phyloP scores from a whole-genome alignment of 2,888 invertebrate species.

The Drosophila atroscutellata region DNA sequence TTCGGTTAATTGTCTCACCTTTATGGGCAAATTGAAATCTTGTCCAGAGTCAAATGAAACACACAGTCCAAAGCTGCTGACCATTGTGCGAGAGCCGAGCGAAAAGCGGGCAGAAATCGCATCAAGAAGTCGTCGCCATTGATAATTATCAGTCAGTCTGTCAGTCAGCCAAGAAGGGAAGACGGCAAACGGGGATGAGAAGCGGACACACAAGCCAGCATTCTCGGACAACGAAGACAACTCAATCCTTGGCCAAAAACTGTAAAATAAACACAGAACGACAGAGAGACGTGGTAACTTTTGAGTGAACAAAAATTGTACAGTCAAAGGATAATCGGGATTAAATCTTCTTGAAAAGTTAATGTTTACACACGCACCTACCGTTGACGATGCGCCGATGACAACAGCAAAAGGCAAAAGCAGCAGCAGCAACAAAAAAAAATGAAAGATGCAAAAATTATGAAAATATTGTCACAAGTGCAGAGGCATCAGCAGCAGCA shows the following conservation, averaged over 20 bases:
- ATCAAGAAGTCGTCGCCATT: constrained; percentile 83
- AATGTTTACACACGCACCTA: constrained; percentile 84
- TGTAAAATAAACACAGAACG: constrained; percentile 58
- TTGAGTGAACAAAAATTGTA: constrained; percentile 75
- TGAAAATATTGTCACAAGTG: constrained; percentile 84
- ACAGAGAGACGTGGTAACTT: constrained; percentile 45
- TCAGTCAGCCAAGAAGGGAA: constrained; percentile 22
- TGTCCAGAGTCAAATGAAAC: constrained; percentile 79
- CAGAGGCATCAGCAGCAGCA: constrained; percentile 50
- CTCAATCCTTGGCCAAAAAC: constrained; percentile 56
- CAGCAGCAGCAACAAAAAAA: constrained; percentile 33
- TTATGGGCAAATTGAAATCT: constrained; percentile 83
- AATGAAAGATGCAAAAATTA: constrained; percentile 80
- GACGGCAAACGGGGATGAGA: constrained; percentile 16
- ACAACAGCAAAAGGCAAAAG: constrained; percentile 41
- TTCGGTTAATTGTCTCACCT: constrained; percentile 83
- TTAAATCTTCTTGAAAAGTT: constrained; percentile 85
- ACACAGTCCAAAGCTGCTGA: constrained; percentile 25
- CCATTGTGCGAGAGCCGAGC: constrained; percentile 59
- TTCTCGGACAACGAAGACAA: constrained; percentile 40
- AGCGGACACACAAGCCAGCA: constrained; percentile 10
- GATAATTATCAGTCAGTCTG: constrained; percentile 64
- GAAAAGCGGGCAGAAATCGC: constrained; percentile 75
- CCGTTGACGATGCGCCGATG: constrained; percentile 72
- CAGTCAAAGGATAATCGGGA: constrained; percentile 85